These are phyloP conservation scores for Patella depressa DNA, from an alignment of 2,888 invertebrate species.

Conservation along the genomic window DNA sequence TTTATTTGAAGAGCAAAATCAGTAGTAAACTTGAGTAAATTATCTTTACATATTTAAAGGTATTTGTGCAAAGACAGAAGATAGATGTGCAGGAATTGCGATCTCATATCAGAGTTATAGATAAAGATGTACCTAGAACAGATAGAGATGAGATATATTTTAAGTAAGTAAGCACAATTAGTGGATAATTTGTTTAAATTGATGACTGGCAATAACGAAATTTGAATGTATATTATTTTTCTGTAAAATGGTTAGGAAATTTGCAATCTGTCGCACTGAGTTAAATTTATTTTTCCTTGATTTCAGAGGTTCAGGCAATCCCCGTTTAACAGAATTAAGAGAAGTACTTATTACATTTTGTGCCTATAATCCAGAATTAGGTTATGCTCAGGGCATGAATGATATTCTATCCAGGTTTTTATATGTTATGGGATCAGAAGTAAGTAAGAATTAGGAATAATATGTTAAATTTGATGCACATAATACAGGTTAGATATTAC, in stretches of 20 bases:
- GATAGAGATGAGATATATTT: slow-evolving; percentile 65
- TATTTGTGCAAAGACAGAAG: slow-evolving; percentile 63
- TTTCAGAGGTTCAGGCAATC: slow-evolving; percentile 55
- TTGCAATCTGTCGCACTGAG: no score
- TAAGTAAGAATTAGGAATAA: slow-evolving; percentile 33
- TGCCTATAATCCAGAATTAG: slow-evolving; percentile 62
- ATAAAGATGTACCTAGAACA: slow-evolving; percentile 70
- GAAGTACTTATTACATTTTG: slow-evolving; percentile 67
- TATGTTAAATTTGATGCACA: no score
- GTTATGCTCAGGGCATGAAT: slow-evolving; percentile 72
- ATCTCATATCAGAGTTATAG: slow-evolving; percentile 60
- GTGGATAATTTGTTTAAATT: no score
- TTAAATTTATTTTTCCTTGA: neutral
- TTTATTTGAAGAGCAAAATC: no score
- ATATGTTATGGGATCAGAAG: slow-evolving; percentile 68
- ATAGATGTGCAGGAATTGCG: slow-evolving; percentile 55
- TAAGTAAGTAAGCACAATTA: slow-evolving; percentile 46
- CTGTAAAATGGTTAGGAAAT: no score
- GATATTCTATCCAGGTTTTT: slow-evolving; percentile 69
- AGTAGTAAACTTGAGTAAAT: neutral
- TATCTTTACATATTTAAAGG: slow-evolving; percentile 44
- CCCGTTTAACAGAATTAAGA: slow-evolving; percentile 58
- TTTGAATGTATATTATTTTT: no score
- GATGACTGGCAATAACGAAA: no score
- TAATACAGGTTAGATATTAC: no score